Evolutionary conservation across 2,888 invertebrate species (phyloP).

Genomic region (Shargacucullia verbasci): DNA sequence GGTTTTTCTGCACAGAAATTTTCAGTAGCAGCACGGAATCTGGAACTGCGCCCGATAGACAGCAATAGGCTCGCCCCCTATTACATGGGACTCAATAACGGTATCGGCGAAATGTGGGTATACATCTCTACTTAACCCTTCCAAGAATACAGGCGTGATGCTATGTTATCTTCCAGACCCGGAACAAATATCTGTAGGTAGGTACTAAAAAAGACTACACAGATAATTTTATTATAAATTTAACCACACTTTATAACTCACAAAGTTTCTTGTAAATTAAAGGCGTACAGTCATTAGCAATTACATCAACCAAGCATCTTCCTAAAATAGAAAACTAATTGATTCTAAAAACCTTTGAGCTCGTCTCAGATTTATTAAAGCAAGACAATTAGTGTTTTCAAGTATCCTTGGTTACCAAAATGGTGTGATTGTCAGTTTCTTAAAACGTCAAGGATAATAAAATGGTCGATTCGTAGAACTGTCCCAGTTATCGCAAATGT

Average conservation of each 20-base stretch:
- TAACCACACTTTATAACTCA: neutral
- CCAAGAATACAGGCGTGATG: too few relatives aligned
- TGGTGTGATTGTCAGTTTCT: constrained; percentile 21
- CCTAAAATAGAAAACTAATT: constrained; percentile 49
- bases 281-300: constrained; percentile 12
- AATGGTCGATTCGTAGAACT: neutral
- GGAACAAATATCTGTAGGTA: too few relatives aligned
- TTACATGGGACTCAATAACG: too few relatives aligned
- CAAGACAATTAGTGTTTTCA: constrained; percentile 43
- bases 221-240: neutral
- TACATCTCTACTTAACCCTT: too few relatives aligned
- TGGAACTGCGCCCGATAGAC: too few relatives aligned
- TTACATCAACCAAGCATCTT: constrained; percentile 21
- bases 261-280: neutral
- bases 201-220: too few relatives aligned
- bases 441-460: too few relatives aligned
- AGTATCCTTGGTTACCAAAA: constrained; percentile 33
- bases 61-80: too few relatives aligned
- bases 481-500: neutral
- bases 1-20: too few relatives aligned
- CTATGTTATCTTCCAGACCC: too few relatives aligned
- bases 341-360: constrained; percentile 25
- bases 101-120: too few relatives aligned
- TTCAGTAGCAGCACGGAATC: too few relatives aligned
- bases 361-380: constrained; percentile 23